Percentiles rank a stretch among this genome's conserved stretches.
These are phyloP conservation scores for Phainopepla nitens DNA, from an alignment of 2,113 vertebrate species.

Conservation along the genomic window DNA sequence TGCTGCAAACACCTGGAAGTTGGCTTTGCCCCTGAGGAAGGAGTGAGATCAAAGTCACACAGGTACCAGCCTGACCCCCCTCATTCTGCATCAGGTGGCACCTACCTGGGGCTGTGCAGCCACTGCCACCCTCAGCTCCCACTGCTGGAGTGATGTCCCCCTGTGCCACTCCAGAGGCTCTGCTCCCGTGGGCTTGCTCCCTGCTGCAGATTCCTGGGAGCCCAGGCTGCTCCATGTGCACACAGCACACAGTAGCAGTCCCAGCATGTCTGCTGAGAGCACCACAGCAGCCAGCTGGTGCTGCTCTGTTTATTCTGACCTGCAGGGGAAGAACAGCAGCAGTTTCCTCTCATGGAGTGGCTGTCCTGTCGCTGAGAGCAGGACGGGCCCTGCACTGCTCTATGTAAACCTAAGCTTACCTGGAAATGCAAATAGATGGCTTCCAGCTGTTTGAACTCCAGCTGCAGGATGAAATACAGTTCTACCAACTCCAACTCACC, in stretches of 20 bases:
- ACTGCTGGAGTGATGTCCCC: accelerated
- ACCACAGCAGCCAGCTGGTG: not conserved
- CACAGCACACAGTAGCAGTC: not conserved
- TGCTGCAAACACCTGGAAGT: not conserved
- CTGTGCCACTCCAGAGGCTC: not conserved
- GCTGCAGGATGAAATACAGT: not conserved
- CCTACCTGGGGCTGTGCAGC: not conserved
- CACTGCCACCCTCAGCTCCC: not conserved
- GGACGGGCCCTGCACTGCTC: not conserved
- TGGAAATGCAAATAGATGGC: not conserved
- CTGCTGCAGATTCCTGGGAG: not conserved
- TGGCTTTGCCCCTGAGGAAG: not conserved
- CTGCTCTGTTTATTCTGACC: not conserved
- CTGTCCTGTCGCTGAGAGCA: not conserved
- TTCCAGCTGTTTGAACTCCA: not conserved
- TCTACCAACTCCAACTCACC: not conserved
- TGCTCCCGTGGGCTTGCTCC: not conserved
- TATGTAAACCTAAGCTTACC: not conserved
- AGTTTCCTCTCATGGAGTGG: not conserved
- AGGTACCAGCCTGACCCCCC: not conserved
- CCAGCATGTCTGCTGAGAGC: not conserved
- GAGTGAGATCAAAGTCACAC: not conserved
- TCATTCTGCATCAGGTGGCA: not conserved
- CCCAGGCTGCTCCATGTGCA: not conserved
- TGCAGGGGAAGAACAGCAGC: not conserved